phyloP scores from a whole-genome alignment of 2,113 vertebrate species.

The Rhinichthys klamathensis region DNA sequence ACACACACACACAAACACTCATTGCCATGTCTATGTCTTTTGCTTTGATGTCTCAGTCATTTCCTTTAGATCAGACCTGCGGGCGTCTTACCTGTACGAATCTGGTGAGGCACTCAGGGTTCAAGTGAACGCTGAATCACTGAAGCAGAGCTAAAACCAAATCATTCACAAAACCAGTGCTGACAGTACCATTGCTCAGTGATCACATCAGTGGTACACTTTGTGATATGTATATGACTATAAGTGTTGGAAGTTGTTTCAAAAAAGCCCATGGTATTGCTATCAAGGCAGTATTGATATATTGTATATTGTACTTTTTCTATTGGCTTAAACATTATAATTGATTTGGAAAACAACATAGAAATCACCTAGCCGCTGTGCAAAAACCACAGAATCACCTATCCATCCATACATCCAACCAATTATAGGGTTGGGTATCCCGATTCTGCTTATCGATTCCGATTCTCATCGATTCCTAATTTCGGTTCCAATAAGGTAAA shows the following conservation, averaged over 20 bases:
- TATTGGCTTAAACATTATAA: not conserved
- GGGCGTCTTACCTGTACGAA: not conserved
- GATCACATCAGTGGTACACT: not conserved
- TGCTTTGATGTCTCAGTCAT: slow-evolving; percentile 41
- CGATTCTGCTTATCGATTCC: too few relatives aligned
- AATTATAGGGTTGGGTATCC: too few relatives aligned
- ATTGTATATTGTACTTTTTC: not conserved
- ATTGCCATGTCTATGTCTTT: slow-evolving; percentile 26
- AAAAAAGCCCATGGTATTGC: not conserved
- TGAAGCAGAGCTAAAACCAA: not conserved
- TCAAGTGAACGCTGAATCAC: not conserved
- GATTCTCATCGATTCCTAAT: too few relatives aligned
- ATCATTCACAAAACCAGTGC: not conserved
- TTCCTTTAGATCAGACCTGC: slow-evolving; percentile 29
- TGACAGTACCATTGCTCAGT: not conserved
- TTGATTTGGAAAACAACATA: not conserved
- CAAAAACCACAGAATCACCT: too few relatives aligned
- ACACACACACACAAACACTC: too few relatives aligned
- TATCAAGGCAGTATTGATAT: not conserved
- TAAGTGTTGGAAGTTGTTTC: not conserved
- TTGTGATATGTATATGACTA: not conserved
- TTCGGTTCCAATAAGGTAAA: too few relatives aligned
- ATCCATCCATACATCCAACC: too few relatives aligned
- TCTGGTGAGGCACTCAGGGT: not conserved
- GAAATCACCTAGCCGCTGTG: too few relatives aligned